phyloP scores from a whole-genome alignment of 2,797 vertebrate genomes.

The Morus bassanus region DNA sequence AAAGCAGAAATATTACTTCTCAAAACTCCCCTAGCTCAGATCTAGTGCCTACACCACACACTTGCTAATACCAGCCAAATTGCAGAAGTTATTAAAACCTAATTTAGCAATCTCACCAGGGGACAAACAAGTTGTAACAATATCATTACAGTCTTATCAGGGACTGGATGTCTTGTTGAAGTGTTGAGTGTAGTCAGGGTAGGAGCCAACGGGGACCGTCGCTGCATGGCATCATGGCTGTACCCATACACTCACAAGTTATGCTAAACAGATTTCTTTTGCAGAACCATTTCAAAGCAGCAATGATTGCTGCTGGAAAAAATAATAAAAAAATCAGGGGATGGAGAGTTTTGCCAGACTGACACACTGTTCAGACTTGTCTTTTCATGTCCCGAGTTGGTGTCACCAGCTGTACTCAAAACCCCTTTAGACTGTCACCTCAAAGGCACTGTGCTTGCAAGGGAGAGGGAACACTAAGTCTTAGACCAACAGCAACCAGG shows the following conservation, averaged over 20 bases:
- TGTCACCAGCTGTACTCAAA: not conserved
- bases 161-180: not conserved
- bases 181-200: not conserved
- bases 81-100: not conserved
- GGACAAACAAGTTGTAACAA: not conserved
- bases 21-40: not conserved
- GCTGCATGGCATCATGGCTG: fast-evolving
- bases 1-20: not conserved
- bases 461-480: not conserved
- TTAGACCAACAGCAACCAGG: not conserved
- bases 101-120: not conserved
- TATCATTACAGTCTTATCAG: not conserved
- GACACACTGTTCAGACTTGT: not conserved
- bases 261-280: not conserved
- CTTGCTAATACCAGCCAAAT: not conserved
- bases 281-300: not conserved
- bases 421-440: fast-evolving
- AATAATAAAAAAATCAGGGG: fast-evolving
- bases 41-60: not conserved
- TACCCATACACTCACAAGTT: not conserved
- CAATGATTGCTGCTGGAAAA: not conserved
- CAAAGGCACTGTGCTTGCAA: not conserved
- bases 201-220: not conserved
- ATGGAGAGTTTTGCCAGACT: not conserved
- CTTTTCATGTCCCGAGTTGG: not conserved